phyloP scores from a whole-genome alignment of 2,797 vertebrate species.

The Danio albolineatus region DNA sequence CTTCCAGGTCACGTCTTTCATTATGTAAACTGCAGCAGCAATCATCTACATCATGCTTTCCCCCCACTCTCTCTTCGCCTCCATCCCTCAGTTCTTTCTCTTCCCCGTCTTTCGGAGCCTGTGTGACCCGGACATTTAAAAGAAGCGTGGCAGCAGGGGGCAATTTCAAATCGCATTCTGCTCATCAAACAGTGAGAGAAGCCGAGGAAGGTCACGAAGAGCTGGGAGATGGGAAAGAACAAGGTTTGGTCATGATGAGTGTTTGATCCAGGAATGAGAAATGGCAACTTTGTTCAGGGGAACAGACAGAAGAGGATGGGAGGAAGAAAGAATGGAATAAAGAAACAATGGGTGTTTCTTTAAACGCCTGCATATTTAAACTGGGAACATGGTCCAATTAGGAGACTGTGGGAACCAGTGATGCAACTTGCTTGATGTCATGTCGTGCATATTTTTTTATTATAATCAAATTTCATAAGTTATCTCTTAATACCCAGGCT shows the following conservation, averaged over 20 bases:
- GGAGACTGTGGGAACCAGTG: background rate
- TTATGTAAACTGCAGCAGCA: slow-evolving; percentile 42
- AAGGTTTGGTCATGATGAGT: slow-evolving; percentile 45
- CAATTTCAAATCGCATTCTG: slow-evolving; percentile 70
- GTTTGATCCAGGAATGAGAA: slow-evolving; percentile 52
- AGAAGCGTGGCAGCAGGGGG: slow-evolving; percentile 58
- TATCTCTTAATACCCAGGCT: too few species aligned
- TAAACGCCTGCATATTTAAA: background rate
- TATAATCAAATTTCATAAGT: too few species aligned
- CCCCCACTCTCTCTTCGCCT: background rate
- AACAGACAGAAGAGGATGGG: slow-evolving; percentile 33
- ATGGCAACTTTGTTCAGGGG: slow-evolving; percentile 14
- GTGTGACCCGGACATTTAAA: slow-evolving; percentile 53
- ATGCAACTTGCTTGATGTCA: too few species aligned
- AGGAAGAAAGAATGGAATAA: slow-evolving; percentile 37
- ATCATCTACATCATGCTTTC: slow-evolving; percentile 2
- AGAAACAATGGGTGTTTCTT: slow-evolving; percentile 10
- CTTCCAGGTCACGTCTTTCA: slow-evolving; percentile 33
- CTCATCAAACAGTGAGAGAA: slow-evolving; percentile 61
- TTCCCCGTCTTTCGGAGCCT: slow-evolving; percentile 38
- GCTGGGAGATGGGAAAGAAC: slow-evolving; percentile 38
- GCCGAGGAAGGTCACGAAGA: slow-evolving; percentile 32
- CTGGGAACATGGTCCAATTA: background rate
- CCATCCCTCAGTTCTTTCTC: background rate
- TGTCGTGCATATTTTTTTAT: too few species aligned